These are phyloP conservation scores for Caenorhabditis sp. DNA, from an alignment of 2,888 invertebrate genomes.

Conservation along the genomic window DNA sequence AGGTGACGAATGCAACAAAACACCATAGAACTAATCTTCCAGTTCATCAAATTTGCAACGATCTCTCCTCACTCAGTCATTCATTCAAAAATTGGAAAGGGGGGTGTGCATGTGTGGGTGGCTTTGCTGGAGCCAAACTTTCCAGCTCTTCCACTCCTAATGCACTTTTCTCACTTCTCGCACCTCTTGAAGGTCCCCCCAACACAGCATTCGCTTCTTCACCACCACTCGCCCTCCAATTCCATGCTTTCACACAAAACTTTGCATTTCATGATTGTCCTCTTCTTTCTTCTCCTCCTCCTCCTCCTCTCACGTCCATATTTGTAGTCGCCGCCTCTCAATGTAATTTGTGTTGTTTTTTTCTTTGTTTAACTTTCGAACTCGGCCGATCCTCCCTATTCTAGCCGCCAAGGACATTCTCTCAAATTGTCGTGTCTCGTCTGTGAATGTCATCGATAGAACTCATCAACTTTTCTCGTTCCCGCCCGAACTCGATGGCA, in stretches of 20 bases:
- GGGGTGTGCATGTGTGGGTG: background rate
- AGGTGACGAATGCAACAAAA: slow-evolving; percentile 1
- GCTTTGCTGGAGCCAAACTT: slow-evolving; percentile 36
- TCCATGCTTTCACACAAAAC: slow-evolving; percentile 38
- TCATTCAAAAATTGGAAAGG: slow-evolving; percentile 33
- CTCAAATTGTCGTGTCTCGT: background rate
- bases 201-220: slow-evolving; percentile 26
- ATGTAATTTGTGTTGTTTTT: slow-evolving; percentile 41
- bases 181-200: slow-evolving; percentile 37
- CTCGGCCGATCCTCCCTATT: background rate
- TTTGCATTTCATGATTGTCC: slow-evolving; percentile 42
- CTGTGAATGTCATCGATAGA: background rate
- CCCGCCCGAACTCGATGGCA: background rate
- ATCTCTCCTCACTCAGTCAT: slow-evolving; percentile 21
- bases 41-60: slow-evolving; percentile 46
- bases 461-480: slow-evolving; percentile 11
- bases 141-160: slow-evolving; percentile 29
- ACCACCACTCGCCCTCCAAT: slow-evolving; percentile 42
- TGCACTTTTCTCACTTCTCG: slow-evolving; percentile 53
- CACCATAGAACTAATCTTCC: slow-evolving; percentile 24
- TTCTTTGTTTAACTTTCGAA: slow-evolving; percentile 29
- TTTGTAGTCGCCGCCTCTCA: slow-evolving; percentile 32
- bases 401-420: no score
- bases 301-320: slow-evolving; percentile 27
- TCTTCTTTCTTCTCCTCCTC: slow-evolving; percentile 18